Evolutionary conservation across 2,797 vertebrate genomes (phyloP).

Genomic region (Champsocephalus gunnari): DNA sequence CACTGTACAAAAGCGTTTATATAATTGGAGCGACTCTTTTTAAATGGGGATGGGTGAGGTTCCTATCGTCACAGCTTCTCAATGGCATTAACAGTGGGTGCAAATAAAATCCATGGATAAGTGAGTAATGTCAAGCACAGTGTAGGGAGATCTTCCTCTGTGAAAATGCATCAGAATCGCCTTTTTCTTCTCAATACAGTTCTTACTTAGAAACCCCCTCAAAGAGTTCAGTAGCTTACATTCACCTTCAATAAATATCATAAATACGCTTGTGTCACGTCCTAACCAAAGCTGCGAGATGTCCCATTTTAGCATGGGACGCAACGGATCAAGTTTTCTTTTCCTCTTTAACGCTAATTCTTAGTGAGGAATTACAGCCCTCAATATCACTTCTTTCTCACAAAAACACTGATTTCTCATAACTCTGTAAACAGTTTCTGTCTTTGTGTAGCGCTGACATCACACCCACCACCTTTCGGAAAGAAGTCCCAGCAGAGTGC

Average conservation of each 20-base stretch:
- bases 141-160: slow-evolving; percentile 81
- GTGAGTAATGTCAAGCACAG: slow-evolving; percentile 78
- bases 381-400: slow-evolving; percentile 57
- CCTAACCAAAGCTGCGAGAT: slow-evolving; percentile 68
- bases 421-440: slow-evolving; percentile 71
- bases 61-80: slow-evolving; percentile 78
- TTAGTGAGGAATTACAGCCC: slow-evolving; percentile 60
- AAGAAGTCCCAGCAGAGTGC: slow-evolving; percentile 80
- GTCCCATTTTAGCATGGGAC: slow-evolving; percentile 60
- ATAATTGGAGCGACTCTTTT: slow-evolving; percentile 56
- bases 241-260: slow-evolving; percentile 91
- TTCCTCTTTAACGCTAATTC: slow-evolving; percentile 57
- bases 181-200: slow-evolving; percentile 56
- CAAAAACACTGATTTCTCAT: slow-evolving; percentile 54
- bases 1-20: slow-evolving; percentile 79
- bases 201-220: slow-evolving; percentile 71
- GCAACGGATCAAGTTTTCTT: slow-evolving; percentile 63
- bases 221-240: slow-evolving; percentile 87
- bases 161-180: slow-evolving; percentile 52
- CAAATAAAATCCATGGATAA: slow-evolving; percentile 69
- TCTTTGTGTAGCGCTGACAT: slow-evolving; percentile 55
- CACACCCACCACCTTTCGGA: slow-evolving; percentile 64
- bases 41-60: slow-evolving; percentile 58
- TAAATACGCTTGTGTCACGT: slow-evolving; percentile 83
- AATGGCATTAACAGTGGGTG: slow-evolving; percentile 78